Conservation (phyloP, 2,113 vertebrate species). For the Todiramphus chloris region DNA sequence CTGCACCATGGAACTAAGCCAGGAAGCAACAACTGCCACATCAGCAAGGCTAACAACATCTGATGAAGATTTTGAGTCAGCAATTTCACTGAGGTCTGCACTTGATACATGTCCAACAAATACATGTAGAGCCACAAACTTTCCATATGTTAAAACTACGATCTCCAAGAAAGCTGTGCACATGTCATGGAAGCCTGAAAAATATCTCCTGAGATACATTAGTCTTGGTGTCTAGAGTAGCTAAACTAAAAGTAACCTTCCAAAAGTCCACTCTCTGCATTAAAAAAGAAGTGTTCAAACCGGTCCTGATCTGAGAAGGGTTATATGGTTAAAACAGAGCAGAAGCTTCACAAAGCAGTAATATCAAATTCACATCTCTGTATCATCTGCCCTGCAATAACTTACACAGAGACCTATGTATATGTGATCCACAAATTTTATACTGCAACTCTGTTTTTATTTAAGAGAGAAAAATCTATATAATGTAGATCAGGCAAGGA, state of each 20-base stretch:
- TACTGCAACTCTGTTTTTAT: background rate
- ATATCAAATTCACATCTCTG: background rate
- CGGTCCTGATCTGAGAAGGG: background rate
- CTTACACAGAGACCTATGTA: background rate
- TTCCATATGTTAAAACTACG: constrained; percentile 19
- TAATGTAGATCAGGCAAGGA: background rate
- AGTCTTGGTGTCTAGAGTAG: background rate
- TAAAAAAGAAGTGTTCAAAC: background rate
- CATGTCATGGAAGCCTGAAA: background rate
- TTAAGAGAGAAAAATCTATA: background rate
- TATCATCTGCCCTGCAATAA: background rate
- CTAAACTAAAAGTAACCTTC: background rate
- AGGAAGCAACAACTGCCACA: background rate
- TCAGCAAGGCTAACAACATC: constrained; percentile 26
- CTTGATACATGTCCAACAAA: constrained; percentile 20
- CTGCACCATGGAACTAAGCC: background rate
- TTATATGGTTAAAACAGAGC: background rate
- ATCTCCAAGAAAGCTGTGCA: background rate
- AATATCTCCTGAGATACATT: background rate
- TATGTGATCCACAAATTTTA: background rate
- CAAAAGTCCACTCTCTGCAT: background rate
- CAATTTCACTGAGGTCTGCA: constrained; percentile 3
- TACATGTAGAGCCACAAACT: constrained; percentile 6
- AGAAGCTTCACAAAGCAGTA: background rate
- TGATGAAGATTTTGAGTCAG: background rate